Base-by-base conservation (phyloP, 1,140 invertebrate species). In the Pollicipes pollicipes region DNA sequence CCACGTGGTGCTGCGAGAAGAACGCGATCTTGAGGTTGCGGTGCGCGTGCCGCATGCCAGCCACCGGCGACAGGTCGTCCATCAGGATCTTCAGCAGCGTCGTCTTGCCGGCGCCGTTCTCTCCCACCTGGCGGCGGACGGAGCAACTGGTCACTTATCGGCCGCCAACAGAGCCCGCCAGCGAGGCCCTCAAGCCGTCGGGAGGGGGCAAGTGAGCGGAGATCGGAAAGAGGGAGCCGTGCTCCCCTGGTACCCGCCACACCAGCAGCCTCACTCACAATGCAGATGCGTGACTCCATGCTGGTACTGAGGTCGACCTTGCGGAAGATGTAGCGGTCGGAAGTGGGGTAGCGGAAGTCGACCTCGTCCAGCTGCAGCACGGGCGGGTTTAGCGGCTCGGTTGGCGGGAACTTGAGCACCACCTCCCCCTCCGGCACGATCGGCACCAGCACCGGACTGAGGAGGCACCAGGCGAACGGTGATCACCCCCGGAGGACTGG, bases 1-100 rank as follows among this genome's bases (percentile, higher is more conserved):
- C 97, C 1, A 99, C 93, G 78, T 99, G 96, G 83, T 99, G 97
- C 79, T 99, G 97, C 76, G 93, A 97, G 81, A 99, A 99, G 80
- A 99, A 99, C 29, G 95, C 97, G 77, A 99, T 97, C 75, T 93
- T 90, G 29, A 99, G 83, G 76, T 92, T 95, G 31, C 97, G 85
- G 82, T 99, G 93, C 4, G 86, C 84, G 75, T 88, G 87, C 32
- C 94, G 84, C 29, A 89, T 86, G 13, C 97, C 97, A 35, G 82
- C 83, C 0, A 88, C 88, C 0, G 97, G 93, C 66, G 87, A 87
- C 32, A 97, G 79, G 35, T 95, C 86, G 10, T 93, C 94, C 76
- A 95, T 89, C 72, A 99, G 87, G 64, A 99, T 88, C 82, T 99
- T 99, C 30, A 99, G 81, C 66, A 99, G 81, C 3, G 95, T 97